Evolutionary conservation across 1,140 invertebrate species (phyloP), one percentile per base, ranked within the genome.

Genomic region (Musca domestica): DNA sequence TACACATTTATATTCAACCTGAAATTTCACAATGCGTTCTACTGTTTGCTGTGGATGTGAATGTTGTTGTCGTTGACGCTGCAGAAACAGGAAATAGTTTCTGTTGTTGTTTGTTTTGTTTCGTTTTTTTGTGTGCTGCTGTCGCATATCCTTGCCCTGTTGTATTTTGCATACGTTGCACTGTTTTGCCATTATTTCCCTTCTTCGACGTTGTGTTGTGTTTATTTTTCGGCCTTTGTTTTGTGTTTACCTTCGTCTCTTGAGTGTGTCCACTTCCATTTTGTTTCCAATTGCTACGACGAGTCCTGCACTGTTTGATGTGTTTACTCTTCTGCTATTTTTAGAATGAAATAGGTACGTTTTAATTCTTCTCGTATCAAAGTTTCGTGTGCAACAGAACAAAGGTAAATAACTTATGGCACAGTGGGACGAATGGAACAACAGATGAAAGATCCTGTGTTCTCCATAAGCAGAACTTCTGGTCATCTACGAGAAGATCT

Each of bases 1-100:
- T 34, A 41, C 56, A 17, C 17, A 61, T 61, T 61, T 61, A 61
- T 61, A 41, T 61, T 61, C 56, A 34, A 30, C 17, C 30, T 61
- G 56, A 61, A 61, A 34, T 61, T 61, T 61, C 15, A n/a, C 27
- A 61, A 6, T 27, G 15, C 23, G 30, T 61, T 61, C 25, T 56
- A 10, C 25, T 58, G 54, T 10, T 34, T 61, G 27, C 14, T 56
- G 12, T 23, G 23, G 10, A 2, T 56, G 6, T 25, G 23, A 20
- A 25, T 22, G 17, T 7, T 52, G 17, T 48, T 52, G 14, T 61
- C 41, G 15, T 41, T 61, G 30, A 6, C 22, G 27, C n/a, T 61
- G 56, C 10, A 20, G 27, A 41, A 41, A 41, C 34, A 41, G 34
- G 34, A 41, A 41, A 41, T 41, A 41, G 34, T 41, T 41, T 41